Evolutionary conservation across 2,888 invertebrate species (phyloP).

Genomic region (Apomyelois bistriatella): DNA sequence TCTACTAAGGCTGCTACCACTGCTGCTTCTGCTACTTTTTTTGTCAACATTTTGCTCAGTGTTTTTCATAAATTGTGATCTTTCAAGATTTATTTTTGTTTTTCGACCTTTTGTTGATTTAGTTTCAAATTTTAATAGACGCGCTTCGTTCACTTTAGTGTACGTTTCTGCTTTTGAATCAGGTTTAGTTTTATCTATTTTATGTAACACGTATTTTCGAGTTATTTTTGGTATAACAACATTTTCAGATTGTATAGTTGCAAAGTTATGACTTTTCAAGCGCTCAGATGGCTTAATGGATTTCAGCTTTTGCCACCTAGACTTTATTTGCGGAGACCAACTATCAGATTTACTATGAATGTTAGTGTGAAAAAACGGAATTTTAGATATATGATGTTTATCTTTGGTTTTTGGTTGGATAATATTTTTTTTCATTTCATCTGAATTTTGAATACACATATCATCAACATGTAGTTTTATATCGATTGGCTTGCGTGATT

Average conservation of each 20-base stretch:
- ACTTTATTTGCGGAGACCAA: not conserved
- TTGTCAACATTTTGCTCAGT: no score
- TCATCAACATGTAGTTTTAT: not conserved
- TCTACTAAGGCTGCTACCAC: not conserved
- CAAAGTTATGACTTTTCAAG: not conserved
- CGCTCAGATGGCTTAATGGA: not conserved
- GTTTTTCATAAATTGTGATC: no score
- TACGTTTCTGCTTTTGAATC: not conserved
- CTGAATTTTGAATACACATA: not conserved
- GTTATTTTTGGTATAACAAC: not conserved
- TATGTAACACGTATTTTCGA: not conserved
- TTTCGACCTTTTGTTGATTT: not conserved
- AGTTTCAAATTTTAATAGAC: not conserved
- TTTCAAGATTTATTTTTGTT: not conserved
- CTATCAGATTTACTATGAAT: conserved; percentile 17
- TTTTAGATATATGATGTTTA: not conserved
- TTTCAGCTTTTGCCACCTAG: conserved; percentile 1
- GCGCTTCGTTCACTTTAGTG: not conserved
- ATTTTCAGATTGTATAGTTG: not conserved
- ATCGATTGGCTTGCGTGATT: not conserved
- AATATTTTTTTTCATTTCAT: not conserved
- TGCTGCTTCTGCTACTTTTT: no score
- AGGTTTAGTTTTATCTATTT: not conserved
- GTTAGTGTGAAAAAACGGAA: no score
- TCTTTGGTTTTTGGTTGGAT: not conserved